These are phyloP conservation scores for Scrobipalpa atriplicella DNA, from an alignment of 2,888 invertebrate genomes.

Conservation along the genomic window DNA sequence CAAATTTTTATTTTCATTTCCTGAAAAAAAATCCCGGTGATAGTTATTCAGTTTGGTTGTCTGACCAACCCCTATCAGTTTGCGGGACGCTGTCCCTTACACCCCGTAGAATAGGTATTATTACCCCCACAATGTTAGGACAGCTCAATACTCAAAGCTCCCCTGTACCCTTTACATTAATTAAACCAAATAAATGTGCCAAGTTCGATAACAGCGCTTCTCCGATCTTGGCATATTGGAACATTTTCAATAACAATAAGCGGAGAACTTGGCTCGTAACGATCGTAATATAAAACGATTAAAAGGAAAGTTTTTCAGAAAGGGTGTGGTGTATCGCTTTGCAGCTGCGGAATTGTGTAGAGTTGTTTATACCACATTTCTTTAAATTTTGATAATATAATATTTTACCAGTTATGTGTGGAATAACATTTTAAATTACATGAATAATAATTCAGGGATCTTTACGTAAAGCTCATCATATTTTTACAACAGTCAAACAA, in stretches of 20 bases:
- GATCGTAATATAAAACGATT: conserved; percentile 75
- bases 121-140: not conserved
- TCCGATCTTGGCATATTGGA: conserved; percentile 46
- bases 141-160: not conserved
- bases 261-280: conserved; percentile 67
- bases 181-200: not conserved
- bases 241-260: conserved; percentile 60
- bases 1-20: too few species aligned
- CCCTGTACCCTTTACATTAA: conserved; percentile 1
- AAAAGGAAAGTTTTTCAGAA: conserved; percentile 76
- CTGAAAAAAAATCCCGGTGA: too few species aligned
- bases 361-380: conserved; percentile 50
- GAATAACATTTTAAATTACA: too few species aligned
- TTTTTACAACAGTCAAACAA: too few species aligned
- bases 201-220: not conserved
- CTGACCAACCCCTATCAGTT: too few species aligned
- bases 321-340: conserved; percentile 59
- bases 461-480: too few species aligned
- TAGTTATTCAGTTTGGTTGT: too few species aligned
- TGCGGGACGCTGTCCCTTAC: too few species aligned
- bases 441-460: too few species aligned
- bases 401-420: not conserved
- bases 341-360: conserved; percentile 41
- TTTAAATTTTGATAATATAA: not conserved
- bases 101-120: too few species aligned